phyloP scores from a whole-genome alignment of 1,140 invertebrate genomes.

The Drusus annulatus region DNA sequence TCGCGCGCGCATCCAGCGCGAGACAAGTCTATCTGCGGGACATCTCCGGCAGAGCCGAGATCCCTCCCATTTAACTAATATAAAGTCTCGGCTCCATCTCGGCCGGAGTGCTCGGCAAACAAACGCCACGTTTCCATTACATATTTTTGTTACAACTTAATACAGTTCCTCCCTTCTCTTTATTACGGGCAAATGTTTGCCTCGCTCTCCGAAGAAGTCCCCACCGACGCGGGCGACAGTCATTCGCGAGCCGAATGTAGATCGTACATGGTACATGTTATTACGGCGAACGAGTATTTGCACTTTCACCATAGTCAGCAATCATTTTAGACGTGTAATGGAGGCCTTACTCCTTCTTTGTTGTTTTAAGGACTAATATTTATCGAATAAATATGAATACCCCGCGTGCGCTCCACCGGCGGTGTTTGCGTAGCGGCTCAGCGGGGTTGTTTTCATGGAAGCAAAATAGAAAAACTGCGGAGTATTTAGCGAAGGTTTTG shows the following conservation, averaged over 20 bases:
- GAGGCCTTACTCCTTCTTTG: no score
- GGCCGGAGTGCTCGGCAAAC: conserved; percentile 44
- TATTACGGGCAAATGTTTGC: conserved; percentile 46
- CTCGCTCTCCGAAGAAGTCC: conserved; percentile 11
- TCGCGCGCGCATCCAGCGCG: conserved; percentile 7
- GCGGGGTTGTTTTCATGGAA: no score
- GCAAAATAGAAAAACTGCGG: no score
- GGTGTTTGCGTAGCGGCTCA: no score
- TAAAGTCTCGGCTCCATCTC: conserved; percentile 40
- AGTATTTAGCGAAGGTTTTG: no score
- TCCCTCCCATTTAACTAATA: conserved; percentile 46
- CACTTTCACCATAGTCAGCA: not conserved
- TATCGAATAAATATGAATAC: no score
- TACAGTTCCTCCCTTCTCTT: conserved; percentile 41
- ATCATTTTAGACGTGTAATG: not conserved
- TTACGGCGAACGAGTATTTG: no score
- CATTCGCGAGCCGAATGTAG: conserved; percentile 39
- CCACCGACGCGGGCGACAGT: conserved; percentile 20
- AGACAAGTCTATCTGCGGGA: conserved; percentile 35
- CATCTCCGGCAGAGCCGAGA: not conserved
- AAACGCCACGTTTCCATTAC: conserved; percentile 45
- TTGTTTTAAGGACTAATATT: no score
- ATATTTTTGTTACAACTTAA: conserved; percentile 52
- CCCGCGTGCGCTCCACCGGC: no score
- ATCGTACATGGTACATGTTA: not conserved